A percentile compares a stretch with the other conserved stretches of the same genome.
These are phyloP conservation scores for Peromyscus maniculatus DNA, from an alignment of 2,113 vertebrate genomes.

Conservation along the genomic window DNA sequence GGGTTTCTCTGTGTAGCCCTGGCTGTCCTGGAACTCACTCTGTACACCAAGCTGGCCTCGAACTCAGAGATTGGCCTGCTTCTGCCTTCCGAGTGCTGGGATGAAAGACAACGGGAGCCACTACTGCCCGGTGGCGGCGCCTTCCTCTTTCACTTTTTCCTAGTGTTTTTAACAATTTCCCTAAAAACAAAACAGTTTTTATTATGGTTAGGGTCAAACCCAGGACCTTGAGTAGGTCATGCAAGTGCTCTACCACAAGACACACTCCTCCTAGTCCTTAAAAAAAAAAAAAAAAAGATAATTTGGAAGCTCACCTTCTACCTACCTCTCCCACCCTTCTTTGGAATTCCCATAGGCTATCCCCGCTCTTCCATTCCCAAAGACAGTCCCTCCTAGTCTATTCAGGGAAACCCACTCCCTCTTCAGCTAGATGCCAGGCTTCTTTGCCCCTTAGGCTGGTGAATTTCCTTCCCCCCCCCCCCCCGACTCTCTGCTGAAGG, in stretches of 20 bases:
- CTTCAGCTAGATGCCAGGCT: neutral
- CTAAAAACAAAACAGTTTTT: neutral
- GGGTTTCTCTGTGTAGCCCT: neutral
- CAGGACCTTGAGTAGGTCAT: neutral
- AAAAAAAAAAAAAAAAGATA: neutral
- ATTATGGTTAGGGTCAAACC: neutral
- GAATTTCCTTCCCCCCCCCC: no score
- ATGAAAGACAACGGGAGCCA: neutral
- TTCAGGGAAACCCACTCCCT: neutral
- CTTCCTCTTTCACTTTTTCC: neutral
- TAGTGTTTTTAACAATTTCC: neutral
- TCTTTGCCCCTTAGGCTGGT: neutral
- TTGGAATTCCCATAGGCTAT: neutral
- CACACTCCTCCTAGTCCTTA: neutral
- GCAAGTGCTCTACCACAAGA: neutral
- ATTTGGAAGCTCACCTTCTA: neutral
- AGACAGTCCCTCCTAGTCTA: neutral
- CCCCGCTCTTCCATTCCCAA: neutral
- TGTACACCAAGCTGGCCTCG: neutral
- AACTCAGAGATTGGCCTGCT: neutral
- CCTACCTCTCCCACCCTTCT: neutral
- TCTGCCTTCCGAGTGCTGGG: neutral
- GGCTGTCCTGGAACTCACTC: neutral
- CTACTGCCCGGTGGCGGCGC: accelerated
- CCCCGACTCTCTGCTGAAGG: neutral